A percentile compares a stretch with the other conserved stretches of the same genome.
Conservation (phyloP, 2,113 vertebrate genomes). For the Macrotus californicus region DNA sequence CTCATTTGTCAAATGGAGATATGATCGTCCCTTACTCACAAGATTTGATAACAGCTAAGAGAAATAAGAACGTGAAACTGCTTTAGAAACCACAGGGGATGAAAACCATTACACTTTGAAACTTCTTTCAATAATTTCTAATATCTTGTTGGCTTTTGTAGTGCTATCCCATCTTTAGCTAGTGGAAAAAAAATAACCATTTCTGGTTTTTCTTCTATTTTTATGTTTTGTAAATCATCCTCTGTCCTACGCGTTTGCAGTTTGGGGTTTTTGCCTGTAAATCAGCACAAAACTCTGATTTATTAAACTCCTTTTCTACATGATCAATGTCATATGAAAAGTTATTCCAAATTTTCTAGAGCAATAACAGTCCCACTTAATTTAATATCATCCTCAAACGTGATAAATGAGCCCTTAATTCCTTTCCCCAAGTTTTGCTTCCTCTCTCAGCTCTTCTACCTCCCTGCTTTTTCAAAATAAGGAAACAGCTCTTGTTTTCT, state of each 20-base stretch:
- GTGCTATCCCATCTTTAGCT: background rate
- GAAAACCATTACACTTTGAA: background rate
- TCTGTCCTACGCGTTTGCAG: background rate
- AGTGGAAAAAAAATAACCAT: background rate
- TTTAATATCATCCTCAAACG: background rate
- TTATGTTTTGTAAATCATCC: background rate
- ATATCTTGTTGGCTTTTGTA: background rate
- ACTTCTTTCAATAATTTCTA: slow-evolving; percentile 33
- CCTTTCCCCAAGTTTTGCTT: background rate
- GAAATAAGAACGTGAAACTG: background rate
- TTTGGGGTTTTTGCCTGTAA: background rate
- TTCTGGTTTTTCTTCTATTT: background rate
- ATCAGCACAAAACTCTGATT: background rate
- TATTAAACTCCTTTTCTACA: slow-evolving; percentile 36
- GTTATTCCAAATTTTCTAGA: background rate
- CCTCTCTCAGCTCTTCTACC: background rate
- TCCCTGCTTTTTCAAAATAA: background rate
- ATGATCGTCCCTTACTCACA: background rate
- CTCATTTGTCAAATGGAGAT: background rate
- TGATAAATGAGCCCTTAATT: background rate
- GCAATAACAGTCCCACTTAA: background rate
- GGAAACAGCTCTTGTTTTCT: background rate
- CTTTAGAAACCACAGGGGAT: background rate
- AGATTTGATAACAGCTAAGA: background rate
- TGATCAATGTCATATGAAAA: slow-evolving; percentile 4